Percentiles rank a stretch among this genome's conserved stretches.
Evolutionary conservation across 2,888 invertebrate species (phyloP).

Genomic region (Congeria kusceri): DNA sequence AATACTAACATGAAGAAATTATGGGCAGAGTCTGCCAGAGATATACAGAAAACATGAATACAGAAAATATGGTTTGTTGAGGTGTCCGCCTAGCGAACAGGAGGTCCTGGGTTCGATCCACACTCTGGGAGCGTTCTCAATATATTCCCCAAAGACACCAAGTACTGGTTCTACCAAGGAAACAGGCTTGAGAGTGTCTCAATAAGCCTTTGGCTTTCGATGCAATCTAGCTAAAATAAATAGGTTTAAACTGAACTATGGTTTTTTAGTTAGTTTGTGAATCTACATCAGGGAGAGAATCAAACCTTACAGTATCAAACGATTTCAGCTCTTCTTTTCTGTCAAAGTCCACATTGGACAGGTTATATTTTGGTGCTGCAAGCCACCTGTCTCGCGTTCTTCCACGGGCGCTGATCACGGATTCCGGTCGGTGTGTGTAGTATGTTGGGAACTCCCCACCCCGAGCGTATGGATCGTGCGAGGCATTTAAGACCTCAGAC

Average conservation of each 20-base stretch:
- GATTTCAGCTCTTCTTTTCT: constrained; percentile 81
- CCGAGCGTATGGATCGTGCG: constrained; percentile 80
- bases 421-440: constrained; percentile 84
- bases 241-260: not conserved
- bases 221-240: not conserved
- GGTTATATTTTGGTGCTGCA: constrained; percentile 81
- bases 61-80: too few relatives aligned
- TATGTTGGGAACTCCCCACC: constrained; percentile 85
- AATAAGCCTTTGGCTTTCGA: too few relatives aligned
- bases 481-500: constrained; percentile 81
- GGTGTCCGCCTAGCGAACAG: too few relatives aligned
- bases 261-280: not conserved
- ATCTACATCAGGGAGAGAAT: not conserved
- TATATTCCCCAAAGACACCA: too few relatives aligned
- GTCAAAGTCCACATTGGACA: constrained; percentile 83
- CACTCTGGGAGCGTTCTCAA: too few relatives aligned
- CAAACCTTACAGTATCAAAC: constrained; percentile 79
- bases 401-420: constrained; percentile 84
- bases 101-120: too few relatives aligned
- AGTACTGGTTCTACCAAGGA: too few relatives aligned
- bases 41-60: too few relatives aligned
- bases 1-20: too few relatives aligned
- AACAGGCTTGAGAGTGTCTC: too few relatives aligned
- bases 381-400: constrained; percentile 83
- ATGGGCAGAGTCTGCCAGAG: too few relatives aligned